Percentiles rank a stretch among this genome's conserved stretches.
phyloP scores from a whole-genome alignment of 2,888 invertebrate species.

The Acrobeloides nanus region DNA sequence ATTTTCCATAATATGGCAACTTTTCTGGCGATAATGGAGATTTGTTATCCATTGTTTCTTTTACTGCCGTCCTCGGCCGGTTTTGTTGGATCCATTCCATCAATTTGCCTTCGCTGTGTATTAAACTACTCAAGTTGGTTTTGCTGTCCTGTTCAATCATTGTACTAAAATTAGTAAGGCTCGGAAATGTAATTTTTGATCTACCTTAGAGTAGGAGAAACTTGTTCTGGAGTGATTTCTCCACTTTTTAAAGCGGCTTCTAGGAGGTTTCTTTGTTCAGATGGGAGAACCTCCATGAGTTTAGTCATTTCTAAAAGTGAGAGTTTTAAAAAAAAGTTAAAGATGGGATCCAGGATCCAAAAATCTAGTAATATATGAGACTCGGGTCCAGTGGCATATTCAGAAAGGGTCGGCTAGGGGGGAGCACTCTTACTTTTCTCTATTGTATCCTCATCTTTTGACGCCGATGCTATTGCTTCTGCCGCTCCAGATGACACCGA shows the following conservation, averaged over 20 bases:
- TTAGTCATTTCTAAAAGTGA: slow-evolving; percentile 1
- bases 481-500: background rate
- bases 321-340: background rate
- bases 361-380: no score
- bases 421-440: background rate
- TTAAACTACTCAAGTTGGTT: slow-evolving; percentile 16
- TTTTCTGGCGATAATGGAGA: slow-evolving; percentile 28
- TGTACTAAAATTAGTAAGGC: slow-evolving; percentile 6
- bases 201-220: slow-evolving; percentile 23
- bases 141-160: slow-evolving; percentile 32
- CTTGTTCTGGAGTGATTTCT: slow-evolving; percentile 35
- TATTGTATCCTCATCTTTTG: background rate
- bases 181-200: background rate
- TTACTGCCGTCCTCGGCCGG: slow-evolving; percentile 30
- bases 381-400: background rate
- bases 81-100: slow-evolving; percentile 50
- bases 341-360: no score
- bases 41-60: slow-evolving; percentile 19
- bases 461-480: background rate
- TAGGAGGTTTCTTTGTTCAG: slow-evolving; percentile 33
- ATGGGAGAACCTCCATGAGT: slow-evolving; percentile 5
- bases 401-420: background rate
- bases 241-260: slow-evolving; percentile 40
- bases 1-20: slow-evolving; percentile 50
- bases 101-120: slow-evolving; percentile 34